phyloP scores from a whole-genome alignment of 1,140 invertebrate genomes.

The Trialeurodes vaporariorum region DNA sequence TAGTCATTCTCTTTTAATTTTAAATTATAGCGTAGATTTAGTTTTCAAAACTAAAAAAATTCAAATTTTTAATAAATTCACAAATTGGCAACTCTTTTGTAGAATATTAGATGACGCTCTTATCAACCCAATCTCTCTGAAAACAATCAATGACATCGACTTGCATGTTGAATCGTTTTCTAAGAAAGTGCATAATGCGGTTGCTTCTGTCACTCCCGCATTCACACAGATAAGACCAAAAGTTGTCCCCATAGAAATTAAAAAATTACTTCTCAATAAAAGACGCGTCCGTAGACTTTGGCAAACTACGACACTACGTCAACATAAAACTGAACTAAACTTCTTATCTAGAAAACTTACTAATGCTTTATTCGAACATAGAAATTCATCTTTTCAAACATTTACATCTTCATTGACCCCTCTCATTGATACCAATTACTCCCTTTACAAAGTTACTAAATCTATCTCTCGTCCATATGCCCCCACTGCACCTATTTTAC shows the following conservation, averaged over 20 bases:
- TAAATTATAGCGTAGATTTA: conserved; percentile 6
- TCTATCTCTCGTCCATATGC: not conserved
- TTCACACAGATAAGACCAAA: not conserved
- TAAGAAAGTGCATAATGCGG: not conserved
- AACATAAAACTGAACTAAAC: not conserved
- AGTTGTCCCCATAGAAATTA: not conserved
- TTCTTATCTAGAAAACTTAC: not conserved
- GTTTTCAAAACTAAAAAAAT: not conserved
- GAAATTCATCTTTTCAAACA: not conserved
- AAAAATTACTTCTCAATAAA: not conserved
- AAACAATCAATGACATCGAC: not conserved
- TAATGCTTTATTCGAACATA: not conserved
- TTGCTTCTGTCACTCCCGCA: not conserved
- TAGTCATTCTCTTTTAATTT: conserved; percentile 23
- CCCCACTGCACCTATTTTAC: not conserved
- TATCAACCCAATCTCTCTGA: conserved; percentile 6
- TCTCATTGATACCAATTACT: not conserved
- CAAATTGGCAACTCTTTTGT: conserved; percentile 6
- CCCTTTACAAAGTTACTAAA: conserved; percentile 8
- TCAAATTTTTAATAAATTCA: not conserved
- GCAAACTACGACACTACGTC: not conserved
- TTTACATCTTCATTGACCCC: not conserved
- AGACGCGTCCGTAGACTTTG: not conserved
- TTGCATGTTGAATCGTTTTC: not conserved
- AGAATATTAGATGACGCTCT: not conserved